phyloP scores from a whole-genome alignment of 2,888 invertebrate species.

The Erannis defoliaria region DNA sequence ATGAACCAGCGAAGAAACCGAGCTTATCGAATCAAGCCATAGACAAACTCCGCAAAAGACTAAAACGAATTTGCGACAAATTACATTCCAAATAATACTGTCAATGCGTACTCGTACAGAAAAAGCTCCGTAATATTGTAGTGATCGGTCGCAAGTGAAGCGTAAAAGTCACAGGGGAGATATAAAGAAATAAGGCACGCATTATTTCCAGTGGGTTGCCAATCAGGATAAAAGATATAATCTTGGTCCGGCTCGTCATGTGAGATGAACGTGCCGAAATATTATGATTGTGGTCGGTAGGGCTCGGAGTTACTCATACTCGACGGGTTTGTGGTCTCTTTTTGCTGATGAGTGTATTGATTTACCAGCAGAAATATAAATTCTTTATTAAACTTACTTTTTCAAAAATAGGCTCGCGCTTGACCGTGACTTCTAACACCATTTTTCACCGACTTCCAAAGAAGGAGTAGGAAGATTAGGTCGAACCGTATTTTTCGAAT shows the following conservation, averaged over 20 bases:
- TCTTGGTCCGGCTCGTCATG: slow-evolving; percentile 58
- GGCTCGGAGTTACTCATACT: slow-evolving; percentile 15
- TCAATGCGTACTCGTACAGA: slow-evolving; percentile 58
- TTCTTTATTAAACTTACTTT: not conserved
- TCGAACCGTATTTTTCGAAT: too few relatives aligned
- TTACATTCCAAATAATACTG: slow-evolving; percentile 65
- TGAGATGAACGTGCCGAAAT: slow-evolving; percentile 59
- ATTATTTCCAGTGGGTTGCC: slow-evolving; percentile 68
- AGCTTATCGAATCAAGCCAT: slow-evolving; percentile 39
- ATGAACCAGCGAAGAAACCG: slow-evolving; percentile 29
- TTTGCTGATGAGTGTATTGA: slow-evolving; percentile 14
- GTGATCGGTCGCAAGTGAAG: slow-evolving; percentile 56
- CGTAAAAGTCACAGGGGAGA: slow-evolving; percentile 59
- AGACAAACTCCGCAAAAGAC: slow-evolving; percentile 43
- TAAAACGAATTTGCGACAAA: slow-evolving; percentile 54
- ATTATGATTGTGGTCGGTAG: slow-evolving; percentile 47
- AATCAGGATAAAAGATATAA: slow-evolving; percentile 66
- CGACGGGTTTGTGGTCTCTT: slow-evolving; percentile 6
- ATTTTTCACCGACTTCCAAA: too few relatives aligned
- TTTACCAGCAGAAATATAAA: not conserved
- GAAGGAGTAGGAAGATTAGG: too few relatives aligned
- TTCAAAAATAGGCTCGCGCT: not conserved
- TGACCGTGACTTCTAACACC: too few relatives aligned
- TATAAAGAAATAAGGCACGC: slow-evolving; percentile 59
- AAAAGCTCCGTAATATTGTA: slow-evolving; percentile 58